Evolutionary conservation across 2,888 invertebrate species (phyloP), one percentile per base, ranked within the genome.

Genomic region (Lumbricus terrestris): DNA sequence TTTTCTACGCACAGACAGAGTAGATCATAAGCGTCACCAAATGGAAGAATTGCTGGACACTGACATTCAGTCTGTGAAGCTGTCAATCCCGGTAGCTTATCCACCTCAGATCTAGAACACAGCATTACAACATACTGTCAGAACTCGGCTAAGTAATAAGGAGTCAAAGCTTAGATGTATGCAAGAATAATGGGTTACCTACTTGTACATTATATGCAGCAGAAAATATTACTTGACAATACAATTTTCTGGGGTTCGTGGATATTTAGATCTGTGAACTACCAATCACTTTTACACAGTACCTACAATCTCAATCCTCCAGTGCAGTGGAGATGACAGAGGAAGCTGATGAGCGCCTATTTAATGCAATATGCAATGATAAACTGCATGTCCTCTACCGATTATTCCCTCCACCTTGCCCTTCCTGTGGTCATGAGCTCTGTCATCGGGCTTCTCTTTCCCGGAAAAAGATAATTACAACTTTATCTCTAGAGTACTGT

Each of bases 241-340:
- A 6, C 1, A 1, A 3, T 8, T 8, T n/a, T 13, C 11, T 4
- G 18, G 47, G n/a, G 69, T 69, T n/a, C n/a, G 29, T 69, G 69
- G n/a, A 69, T 69, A 69, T 69, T n/a, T n/a, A 69, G 69, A n/a
- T n/a, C n/a, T 69, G n/a, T n/a, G n/a, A 69, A n/a, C 69, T 69
- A n/a, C n/a, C 69, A 69, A 69, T 29, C 11, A n/a, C 11, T 23
- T 23, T n/a, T n/a, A n/a, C n/a, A n/a, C n/a, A n/a, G n/a, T n/a
- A n/a, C n/a, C n/a, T n/a, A n/a, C n/a, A n/a, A n/a, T n/a, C n/a
- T n/a, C n/a, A n/a, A n/a, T n/a, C n/a, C n/a, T n/a, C n/a, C n/a
- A n/a, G n/a, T n/a, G n/a, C n/a, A n/a, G n/a, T n/a, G n/a, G n/a
- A n/a, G n/a, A n/a, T n/a, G n/a, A n/a, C n/a, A n/a, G n/a, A n/a